These are phyloP conservation scores for Idaea biselata DNA, from an alignment of 2,888 invertebrate genomes.

Conservation along the genomic window DNA sequence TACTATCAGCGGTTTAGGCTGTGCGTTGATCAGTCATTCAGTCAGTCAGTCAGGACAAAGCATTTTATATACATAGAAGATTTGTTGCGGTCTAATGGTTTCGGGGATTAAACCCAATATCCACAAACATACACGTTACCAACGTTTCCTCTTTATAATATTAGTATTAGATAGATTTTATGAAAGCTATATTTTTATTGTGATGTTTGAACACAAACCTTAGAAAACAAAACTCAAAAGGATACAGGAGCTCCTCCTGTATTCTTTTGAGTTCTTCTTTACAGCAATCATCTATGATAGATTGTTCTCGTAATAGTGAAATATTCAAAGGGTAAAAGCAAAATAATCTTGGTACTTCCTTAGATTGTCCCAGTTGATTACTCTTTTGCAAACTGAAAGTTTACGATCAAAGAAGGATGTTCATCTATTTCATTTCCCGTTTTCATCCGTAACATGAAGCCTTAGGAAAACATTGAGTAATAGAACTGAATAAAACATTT, in stretches of 20 bases:
- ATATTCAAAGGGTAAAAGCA: not conserved
- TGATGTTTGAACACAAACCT: too few species aligned
- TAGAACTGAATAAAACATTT: conserved; percentile 1
- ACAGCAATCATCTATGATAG: not conserved
- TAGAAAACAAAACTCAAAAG: not conserved
- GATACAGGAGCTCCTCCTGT: not conserved
- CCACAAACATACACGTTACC: too few species aligned
- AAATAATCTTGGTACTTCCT: not conserved
- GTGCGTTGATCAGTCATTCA: too few species aligned
- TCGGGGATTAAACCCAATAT: too few species aligned
- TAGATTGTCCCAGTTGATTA: conserved; percentile 5
- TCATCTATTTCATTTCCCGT: conserved; percentile 25
- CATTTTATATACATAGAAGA: too few species aligned
- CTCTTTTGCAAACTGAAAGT: conserved; percentile 5
- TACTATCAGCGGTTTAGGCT: too few species aligned
- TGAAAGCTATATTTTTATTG: too few species aligned
- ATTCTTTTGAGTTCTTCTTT: too few species aligned
- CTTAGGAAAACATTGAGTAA: not conserved
- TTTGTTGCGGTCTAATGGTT: too few species aligned
- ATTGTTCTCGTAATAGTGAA: not conserved
- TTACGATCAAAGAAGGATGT: conserved; percentile 23
- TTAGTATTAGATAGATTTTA: too few species aligned
- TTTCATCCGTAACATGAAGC: not conserved
- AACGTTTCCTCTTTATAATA: too few species aligned
- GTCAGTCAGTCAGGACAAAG: too few species aligned